Evolutionary conservation across 2,888 invertebrate genomes (phyloP).

Genomic region (Sipunculus nudus): DNA sequence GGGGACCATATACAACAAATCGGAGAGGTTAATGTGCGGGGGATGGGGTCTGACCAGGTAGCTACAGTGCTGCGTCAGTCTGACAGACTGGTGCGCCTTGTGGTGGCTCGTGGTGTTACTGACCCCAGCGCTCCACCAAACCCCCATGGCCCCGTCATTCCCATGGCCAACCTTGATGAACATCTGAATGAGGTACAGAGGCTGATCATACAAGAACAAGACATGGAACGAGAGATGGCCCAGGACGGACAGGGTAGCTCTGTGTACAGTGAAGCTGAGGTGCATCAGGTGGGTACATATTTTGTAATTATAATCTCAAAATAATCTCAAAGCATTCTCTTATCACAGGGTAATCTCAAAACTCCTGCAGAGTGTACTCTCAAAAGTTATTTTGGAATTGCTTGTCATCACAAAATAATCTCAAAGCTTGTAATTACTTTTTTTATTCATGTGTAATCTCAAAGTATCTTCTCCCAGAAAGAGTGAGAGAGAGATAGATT

Average conservation of each 20-base stretch:
- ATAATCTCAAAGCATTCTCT: no score
- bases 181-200: conserved; percentile 74
- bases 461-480: no score
- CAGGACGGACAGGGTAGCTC: not conserved
- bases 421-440: no score
- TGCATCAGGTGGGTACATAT: no score
- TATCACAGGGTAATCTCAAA: no score
- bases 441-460: no score
- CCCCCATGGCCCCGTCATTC: conserved; percentile 84
- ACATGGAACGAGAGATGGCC: not conserved
- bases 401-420: no score
- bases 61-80: conserved; percentile 94
- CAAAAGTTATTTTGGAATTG: no score
- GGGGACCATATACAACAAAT: conserved; percentile 96
- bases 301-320: no score
- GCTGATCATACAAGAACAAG: not conserved
- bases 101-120: conserved; percentile 80
- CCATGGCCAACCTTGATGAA: conserved; percentile 86
- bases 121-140: conserved; percentile 47
- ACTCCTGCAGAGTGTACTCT: no score
- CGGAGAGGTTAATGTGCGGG: conserved; percentile 88
- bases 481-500: no score
- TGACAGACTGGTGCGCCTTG: conserved; percentile 91
- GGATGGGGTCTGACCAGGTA: conserved; percentile 94
- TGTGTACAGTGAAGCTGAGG: no score